Percentiles rank a stretch among this genome's conserved stretches.
Conservation (phyloP, 2,113 vertebrate genomes). For the Atlantisia rogersi region DNA sequence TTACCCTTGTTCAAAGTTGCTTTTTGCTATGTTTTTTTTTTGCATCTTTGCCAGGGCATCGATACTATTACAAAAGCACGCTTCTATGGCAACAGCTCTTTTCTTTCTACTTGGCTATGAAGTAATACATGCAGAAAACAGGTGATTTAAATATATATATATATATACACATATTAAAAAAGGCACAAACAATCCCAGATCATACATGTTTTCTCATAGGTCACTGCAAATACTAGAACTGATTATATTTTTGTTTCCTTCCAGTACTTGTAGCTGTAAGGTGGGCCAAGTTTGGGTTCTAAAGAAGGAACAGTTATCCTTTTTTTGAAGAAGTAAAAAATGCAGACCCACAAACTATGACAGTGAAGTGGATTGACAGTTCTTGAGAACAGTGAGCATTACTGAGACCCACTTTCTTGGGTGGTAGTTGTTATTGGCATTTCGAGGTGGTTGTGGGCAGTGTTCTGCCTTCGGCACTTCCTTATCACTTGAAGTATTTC, state of each 20-base stretch:
- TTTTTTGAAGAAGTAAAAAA: background rate
- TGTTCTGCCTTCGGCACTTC: slow-evolving; percentile 6
- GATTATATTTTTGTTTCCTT: background rate
- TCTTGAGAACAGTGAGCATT: background rate
- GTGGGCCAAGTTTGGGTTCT: background rate
- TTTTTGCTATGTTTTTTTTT: background rate
- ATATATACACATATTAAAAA: too few relatives aligned
- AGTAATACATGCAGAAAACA: background rate
- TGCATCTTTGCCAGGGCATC: background rate
- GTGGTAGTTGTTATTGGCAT: background rate
- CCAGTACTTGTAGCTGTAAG: background rate
- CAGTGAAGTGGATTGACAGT: background rate
- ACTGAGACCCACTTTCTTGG: background rate
- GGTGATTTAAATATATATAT: background rate
- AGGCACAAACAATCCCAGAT: background rate
- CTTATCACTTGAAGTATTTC: slow-evolving; percentile 19
- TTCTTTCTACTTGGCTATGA: background rate
- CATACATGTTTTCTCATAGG: background rate
- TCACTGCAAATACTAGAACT: background rate
- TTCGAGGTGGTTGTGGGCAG: background rate
- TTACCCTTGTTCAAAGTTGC: background rate
- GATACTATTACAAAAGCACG: background rate
- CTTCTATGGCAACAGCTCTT: background rate
- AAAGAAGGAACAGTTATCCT: background rate
- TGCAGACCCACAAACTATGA: background rate